phyloP scores from a whole-genome alignment of 1,140 invertebrate species.

The Nasonia vitripennis region DNA sequence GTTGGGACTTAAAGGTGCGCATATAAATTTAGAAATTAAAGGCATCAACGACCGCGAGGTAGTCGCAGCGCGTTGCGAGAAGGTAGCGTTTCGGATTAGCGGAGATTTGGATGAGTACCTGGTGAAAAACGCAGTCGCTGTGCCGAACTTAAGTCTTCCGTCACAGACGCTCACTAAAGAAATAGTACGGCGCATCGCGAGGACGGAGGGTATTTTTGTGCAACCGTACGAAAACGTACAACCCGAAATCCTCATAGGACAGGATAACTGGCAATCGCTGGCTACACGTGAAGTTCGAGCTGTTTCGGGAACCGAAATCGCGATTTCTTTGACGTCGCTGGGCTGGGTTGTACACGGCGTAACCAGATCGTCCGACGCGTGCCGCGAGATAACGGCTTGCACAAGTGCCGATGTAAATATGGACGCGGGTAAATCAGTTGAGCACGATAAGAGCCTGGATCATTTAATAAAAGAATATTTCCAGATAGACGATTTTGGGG shows the following conservation, averaged over 20 bases:
- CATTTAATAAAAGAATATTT: no score
- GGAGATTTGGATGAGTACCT: background rate
- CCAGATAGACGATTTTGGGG: no score
- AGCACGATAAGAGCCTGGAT: no score
- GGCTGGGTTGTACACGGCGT: conserved; percentile 1
- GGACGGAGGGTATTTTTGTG: background rate
- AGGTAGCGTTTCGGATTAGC: background rate
- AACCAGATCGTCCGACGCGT: background rate
- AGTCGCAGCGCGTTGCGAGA: background rate
- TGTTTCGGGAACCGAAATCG: background rate
- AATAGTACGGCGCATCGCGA: background rate
- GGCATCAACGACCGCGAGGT: background rate
- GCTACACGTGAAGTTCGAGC: background rate
- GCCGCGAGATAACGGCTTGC: no score
- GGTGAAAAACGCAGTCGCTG: background rate
- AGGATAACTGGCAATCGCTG: conserved; percentile 22
- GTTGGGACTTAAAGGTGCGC: background rate
- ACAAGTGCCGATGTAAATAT: no score
- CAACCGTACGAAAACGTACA: background rate
- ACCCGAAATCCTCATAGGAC: background rate
- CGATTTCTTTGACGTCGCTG: background rate
- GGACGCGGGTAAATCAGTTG: no score
- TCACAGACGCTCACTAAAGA: no score
- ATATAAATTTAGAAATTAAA: background rate
- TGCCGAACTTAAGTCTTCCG: no score